phyloP scores from a whole-genome alignment of 2,797 vertebrate species.

The Cyprinella venusta region DNA sequence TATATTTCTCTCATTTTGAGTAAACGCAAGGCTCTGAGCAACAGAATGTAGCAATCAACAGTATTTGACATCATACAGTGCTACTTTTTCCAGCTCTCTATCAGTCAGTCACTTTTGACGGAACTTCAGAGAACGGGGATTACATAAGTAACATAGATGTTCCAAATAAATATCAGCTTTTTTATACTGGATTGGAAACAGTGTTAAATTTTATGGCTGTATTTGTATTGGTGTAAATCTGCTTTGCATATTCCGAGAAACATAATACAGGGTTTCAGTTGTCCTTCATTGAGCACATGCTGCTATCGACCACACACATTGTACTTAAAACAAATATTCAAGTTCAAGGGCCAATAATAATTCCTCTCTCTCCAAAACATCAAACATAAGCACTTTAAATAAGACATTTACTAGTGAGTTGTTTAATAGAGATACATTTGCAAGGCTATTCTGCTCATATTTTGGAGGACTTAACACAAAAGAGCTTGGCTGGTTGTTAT shows the following conservation, averaged over 20 bases:
- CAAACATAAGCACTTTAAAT: not conserved
- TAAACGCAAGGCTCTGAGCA: not conserved
- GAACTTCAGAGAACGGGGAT: no score
- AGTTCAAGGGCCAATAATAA: conserved; percentile 12
- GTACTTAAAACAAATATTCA: conserved; percentile 19
- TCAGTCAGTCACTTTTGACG: no score
- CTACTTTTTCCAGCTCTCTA: not conserved
- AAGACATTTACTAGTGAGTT: not conserved
- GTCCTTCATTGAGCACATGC: conserved; percentile 1
- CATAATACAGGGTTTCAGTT: not conserved
- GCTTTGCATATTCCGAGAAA: not conserved
- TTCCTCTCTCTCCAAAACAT: not conserved
- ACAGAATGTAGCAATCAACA: not conserved
- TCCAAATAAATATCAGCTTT: not conserved
- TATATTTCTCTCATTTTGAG: conserved; percentile 1
- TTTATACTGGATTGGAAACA: not conserved
- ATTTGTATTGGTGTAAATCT: conserved; percentile 10
- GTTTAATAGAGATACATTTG: not conserved
- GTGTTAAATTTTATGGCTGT: not conserved
- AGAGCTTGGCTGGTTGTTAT: conserved; percentile 36
- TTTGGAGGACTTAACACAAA: conserved; percentile 20
- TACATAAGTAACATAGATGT: no score
- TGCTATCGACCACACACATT: conserved; percentile 4
- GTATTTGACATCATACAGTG: conserved; percentile 11
- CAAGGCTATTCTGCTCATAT: conserved; percentile 7